Evolutionary conservation across 2,888 invertebrate genomes (phyloP).

Genomic region (Tipula vernalis): DNA sequence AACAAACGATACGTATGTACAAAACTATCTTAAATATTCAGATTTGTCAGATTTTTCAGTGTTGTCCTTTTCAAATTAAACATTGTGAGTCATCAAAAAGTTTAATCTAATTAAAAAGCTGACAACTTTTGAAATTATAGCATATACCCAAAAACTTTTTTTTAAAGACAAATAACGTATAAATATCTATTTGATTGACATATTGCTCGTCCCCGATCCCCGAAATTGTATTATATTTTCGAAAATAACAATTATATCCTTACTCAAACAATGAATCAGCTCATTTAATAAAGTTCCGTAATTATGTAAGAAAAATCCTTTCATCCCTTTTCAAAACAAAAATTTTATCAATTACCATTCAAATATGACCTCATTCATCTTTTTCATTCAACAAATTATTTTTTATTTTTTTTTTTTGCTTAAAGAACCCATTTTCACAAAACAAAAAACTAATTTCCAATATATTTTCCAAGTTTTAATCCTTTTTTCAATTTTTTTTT

Average conservation of each 20-base stretch:
- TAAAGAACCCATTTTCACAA: background rate
- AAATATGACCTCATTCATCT: background rate
- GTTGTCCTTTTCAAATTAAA: too few species aligned
- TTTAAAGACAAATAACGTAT: background rate
- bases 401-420: background rate
- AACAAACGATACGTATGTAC: too few species aligned
- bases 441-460: background rate
- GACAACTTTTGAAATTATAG: too few species aligned
- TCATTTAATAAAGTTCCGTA: background rate
- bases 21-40: too few species aligned
- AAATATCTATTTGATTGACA: background rate
- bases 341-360: background rate
- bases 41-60: too few species aligned
- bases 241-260: background rate
- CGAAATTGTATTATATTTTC: background rate
- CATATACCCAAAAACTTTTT: too few species aligned
- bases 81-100: too few species aligned
- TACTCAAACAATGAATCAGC: background rate
- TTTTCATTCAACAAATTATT: background rate
- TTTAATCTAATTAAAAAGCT: too few species aligned
- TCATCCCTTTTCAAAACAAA: background rate
- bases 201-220: background rate
- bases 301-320: background rate
- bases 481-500: background rate
- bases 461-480: background rate